Evolutionary conservation across 2,113 vertebrate species (phyloP).

Genomic region (Lamprologus sp.): DNA sequence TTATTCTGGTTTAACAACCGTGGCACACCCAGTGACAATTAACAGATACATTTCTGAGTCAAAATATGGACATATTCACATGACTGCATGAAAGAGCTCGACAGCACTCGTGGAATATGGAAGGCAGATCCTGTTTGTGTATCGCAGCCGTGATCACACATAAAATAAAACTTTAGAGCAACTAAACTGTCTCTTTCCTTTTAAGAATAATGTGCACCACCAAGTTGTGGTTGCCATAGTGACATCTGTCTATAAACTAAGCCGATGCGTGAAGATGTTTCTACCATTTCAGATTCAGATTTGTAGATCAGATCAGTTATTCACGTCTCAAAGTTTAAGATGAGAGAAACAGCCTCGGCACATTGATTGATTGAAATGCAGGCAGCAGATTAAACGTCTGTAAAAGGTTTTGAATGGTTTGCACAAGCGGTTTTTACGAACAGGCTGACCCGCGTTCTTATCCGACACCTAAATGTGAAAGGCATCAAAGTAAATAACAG

Average conservation of each 20-base stretch:
- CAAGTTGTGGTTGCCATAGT: background rate
- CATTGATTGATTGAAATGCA: background rate
- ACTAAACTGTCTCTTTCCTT: background rate
- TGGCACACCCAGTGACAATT: constrained; percentile 11
- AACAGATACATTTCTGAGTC: background rate
- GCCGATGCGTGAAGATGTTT: background rate
- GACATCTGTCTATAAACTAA: background rate
- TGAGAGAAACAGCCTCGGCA: background rate
- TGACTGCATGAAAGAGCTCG: background rate
- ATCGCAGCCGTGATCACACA: background rate
- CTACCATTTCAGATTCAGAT: background rate
- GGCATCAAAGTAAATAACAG: background rate
- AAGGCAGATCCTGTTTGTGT: background rate
- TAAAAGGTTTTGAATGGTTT: background rate
- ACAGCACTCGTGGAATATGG: background rate
- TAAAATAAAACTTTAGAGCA: background rate
- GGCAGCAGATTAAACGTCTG: background rate
- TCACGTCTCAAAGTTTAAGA: background rate
- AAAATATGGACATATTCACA: background rate
- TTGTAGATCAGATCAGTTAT: background rate
- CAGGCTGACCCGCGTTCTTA: fast-evolving
- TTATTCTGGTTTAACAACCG: constrained; percentile 1
- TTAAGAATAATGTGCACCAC: background rate
- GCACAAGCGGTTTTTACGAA: background rate
- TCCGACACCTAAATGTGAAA: background rate